Base-by-base conservation (phyloP, 2,888 invertebrate species). In the Papilio demoleus region DNA sequence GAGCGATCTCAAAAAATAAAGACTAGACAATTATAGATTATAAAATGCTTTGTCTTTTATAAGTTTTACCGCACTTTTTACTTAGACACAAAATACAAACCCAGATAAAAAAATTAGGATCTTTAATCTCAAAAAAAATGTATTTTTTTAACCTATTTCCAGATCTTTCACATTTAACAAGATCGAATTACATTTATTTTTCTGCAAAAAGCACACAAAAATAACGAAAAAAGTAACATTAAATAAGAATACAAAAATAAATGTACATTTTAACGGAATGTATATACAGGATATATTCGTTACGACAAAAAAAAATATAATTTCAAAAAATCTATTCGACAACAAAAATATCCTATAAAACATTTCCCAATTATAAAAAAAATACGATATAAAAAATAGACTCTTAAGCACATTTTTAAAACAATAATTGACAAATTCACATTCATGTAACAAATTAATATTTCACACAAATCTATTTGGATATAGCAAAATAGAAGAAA, bases 271-370 rank as follows among this genome's bases (percentile, higher is more conserved):
- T 19, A 27, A 36, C 58, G 65, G 62, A 71, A 70, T 70, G 56
- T 66, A 68, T 50, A 31, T 66, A 50, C 60, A 60, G 38, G 38
- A 66, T 66, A 50, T 1, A 60, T 66, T 66, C 36, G 47, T 68
- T 67, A 45, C 27, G 31, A 31, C 31, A 63, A 31, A 60, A 38
- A 50, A 59, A 58, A 40, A 53, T n/a, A 31, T 5, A 36, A 36
- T 50, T 22, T 63, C 1, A 27, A 50, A 40, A 38, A 14, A n/a
- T 45, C 27, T 60, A 66, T 17, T 17, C 47, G 17, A 24, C n/a
- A 60, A 60, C 60, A 50, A 60, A 66, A 36, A 47, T 60, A 60
- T 66, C 66, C 50, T 50, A 66, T 66, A 53, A 53, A 53, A 66
- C 38, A 60, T 60, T 47, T 50, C 27, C 50, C 59, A 60, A 60